A percentile compares a stretch with the other conserved stretches of the same genome.
phyloP scores from a whole-genome alignment of 2,888 invertebrate genomes.

The Esperia sulphurella region DNA sequence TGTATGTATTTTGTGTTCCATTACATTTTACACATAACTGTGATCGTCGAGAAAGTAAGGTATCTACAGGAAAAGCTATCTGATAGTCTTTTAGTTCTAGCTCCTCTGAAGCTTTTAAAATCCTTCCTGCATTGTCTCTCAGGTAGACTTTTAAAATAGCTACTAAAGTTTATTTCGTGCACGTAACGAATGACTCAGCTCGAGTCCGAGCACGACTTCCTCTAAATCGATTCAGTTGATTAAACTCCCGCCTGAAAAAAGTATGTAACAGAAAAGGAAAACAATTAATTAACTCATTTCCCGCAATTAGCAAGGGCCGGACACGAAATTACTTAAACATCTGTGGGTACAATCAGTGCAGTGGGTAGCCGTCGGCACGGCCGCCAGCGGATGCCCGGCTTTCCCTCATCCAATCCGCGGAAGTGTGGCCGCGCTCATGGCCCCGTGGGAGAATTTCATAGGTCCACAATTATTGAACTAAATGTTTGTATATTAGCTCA shows the following conservation, averaged over 20 bases:
- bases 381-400: conserved; percentile 43
- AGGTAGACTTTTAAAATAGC: conserved; percentile 9
- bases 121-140: too few species aligned
- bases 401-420: conserved; percentile 40
- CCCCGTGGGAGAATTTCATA: conserved; percentile 3
- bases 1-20: too few species aligned
- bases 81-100: too few species aligned
- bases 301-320: conserved; percentile 66
- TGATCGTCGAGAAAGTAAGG: too few species aligned
- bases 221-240: conserved; percentile 34
- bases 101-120: too few species aligned
- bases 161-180: conserved; percentile 15
- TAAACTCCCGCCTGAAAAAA: conserved; percentile 36
- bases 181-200: conserved; percentile 16
- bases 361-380: conserved; percentile 19
- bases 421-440: neutral
- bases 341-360: conserved; percentile 51
- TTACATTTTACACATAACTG: too few species aligned
- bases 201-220: conserved; percentile 20
- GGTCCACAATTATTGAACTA: neutral
- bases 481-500: too few species aligned
- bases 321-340: conserved; percentile 64
- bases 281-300: conserved; percentile 71
- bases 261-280: conserved; percentile 59
- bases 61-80: too few species aligned